Evolutionary conservation across 2,113 vertebrate genomes (phyloP).

Genomic region (Centropristis striata): DNA sequence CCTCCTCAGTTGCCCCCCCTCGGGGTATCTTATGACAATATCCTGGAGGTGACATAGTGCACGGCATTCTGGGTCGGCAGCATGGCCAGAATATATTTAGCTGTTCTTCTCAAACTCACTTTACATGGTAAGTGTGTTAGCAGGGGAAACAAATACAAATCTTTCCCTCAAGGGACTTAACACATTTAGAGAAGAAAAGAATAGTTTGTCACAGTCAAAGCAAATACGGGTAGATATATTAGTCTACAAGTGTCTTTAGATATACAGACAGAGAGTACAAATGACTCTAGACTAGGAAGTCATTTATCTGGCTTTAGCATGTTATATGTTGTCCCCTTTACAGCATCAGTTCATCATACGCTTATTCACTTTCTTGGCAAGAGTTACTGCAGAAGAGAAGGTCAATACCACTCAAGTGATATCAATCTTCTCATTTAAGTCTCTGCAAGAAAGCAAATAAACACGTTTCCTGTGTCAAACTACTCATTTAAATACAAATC

Average conservation of each 20-base stretch:
- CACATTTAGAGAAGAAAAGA: constrained; percentile 13
- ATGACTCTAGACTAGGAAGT: background rate
- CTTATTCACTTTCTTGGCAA: background rate
- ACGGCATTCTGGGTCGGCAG: constrained; percentile 52
- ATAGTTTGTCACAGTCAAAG: constrained; percentile 2
- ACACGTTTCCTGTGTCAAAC: background rate
- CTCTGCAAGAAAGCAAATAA: background rate
- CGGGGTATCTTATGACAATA: constrained; percentile 72
- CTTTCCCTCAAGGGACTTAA: background rate
- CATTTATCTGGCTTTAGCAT: background rate
- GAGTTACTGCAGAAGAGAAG: background rate
- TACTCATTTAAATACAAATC: background rate
- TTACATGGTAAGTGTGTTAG: constrained; percentile 71
- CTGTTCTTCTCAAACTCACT: constrained; percentile 71
- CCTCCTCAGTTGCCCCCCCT: constrained; percentile 29
- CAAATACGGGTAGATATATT: background rate
- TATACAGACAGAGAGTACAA: background rate
- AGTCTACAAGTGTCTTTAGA: background rate
- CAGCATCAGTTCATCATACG: background rate
- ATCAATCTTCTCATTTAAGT: background rate
- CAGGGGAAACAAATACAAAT: constrained; percentile 38
- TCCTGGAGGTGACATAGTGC: constrained; percentile 60
- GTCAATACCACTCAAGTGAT: background rate
- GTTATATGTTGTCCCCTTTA: background rate
- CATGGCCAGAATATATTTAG: constrained; percentile 85